These are phyloP conservation scores for Pyxicephalus adspersus DNA, from an alignment of 2,113 vertebrate species.

Conservation along the genomic window DNA sequence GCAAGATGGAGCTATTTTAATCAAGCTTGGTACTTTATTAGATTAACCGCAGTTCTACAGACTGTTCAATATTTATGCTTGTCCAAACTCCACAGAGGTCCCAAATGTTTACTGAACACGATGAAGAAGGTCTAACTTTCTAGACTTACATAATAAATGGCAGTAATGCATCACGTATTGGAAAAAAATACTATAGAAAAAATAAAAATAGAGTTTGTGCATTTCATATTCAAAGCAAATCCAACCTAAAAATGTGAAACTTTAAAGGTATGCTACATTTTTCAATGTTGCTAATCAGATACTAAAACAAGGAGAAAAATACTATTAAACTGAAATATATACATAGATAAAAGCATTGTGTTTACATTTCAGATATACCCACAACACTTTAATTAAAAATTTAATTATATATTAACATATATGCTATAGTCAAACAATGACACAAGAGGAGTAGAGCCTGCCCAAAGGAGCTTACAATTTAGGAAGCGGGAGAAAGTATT, in stretches of 20 bases:
- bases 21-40: conserved; percentile 8
- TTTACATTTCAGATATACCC: no score
- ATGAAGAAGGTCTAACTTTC: neutral
- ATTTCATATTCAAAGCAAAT: no score
- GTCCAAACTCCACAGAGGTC: conserved; percentile 3
- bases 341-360: no score
- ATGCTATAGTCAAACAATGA: no score
- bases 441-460: no score
- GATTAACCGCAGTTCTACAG: conserved; percentile 1
- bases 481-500: no score
- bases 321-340: no score
- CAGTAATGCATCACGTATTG: conserved; percentile 11
- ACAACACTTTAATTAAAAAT: no score
- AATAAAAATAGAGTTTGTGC: neutral
- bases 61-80: conserved; percentile 40
- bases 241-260: neutral
- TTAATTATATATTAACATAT: no score
- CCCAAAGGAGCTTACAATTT: no score
- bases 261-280: neutral
- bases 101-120: neutral
- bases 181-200: neutral
- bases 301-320: neutral
- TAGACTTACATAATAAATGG: conserved; percentile 8
- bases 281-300: neutral
- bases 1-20: conserved; percentile 33